Conservation (phyloP, 2,888 invertebrate genomes). For the Agrenia bidenticulata region DNA sequence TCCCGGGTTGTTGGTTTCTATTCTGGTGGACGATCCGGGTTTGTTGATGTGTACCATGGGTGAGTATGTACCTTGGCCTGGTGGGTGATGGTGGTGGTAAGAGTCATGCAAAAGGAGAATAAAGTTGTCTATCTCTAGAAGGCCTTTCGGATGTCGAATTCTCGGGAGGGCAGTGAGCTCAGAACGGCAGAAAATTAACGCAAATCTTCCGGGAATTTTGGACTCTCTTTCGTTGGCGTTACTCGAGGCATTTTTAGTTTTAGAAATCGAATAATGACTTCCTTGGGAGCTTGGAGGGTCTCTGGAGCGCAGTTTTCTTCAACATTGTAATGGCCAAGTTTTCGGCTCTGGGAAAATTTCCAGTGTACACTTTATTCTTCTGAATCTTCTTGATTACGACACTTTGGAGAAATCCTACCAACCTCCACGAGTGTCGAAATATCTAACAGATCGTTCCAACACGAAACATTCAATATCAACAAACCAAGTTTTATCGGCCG, state of each 20-base stretch:
- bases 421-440: constrained; percentile 50
- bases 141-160: constrained; percentile 55
- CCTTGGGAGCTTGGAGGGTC: constrained; percentile 52
- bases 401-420: constrained; percentile 52
- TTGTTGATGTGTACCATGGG: background rate
- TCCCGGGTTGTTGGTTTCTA: background rate
- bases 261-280: constrained; percentile 55
- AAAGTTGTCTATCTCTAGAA: constrained; percentile 46
- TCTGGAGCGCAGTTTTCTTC: constrained; percentile 53
- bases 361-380: constrained; percentile 52
- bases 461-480: constrained; percentile 53
- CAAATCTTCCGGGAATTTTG: constrained; percentile 56
- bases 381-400: constrained; percentile 54
- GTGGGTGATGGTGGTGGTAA: constrained; percentile 13
- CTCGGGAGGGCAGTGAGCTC: constrained; percentile 70
- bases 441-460: constrained; percentile 53
- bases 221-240: constrained; percentile 53
- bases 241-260: constrained; percentile 54
- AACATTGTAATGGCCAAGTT: constrained; percentile 53
- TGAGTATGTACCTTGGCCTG: background rate
- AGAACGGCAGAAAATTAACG: constrained; percentile 77
- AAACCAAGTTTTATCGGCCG: constrained; percentile 53
- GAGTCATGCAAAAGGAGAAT: constrained; percentile 27
- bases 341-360: constrained; percentile 52
- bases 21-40: constrained; percentile 5